Evolutionary conservation across 2,797 vertebrate species (phyloP).

Genomic region (Myripristis jacobus): DNA sequence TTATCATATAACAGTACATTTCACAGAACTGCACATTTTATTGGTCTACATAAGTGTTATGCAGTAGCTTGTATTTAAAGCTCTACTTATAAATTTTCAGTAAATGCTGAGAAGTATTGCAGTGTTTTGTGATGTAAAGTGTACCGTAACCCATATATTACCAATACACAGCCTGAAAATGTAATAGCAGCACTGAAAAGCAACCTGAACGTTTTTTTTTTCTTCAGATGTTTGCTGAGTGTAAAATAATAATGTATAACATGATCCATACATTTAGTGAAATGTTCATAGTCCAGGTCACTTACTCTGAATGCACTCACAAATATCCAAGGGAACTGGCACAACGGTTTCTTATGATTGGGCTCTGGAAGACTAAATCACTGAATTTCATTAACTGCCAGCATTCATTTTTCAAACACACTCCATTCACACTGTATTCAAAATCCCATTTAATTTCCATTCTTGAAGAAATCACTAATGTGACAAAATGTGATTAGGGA

Average conservation of each 20-base stretch:
- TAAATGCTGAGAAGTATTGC: too few species aligned
- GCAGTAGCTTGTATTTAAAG: too few species aligned
- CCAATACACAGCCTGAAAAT: too few species aligned
- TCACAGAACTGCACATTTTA: too few species aligned
- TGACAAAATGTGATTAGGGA: slow-evolving; percentile 62
- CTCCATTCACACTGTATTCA: slow-evolving; percentile 29
- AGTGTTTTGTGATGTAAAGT: too few species aligned
- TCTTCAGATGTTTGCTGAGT: slow-evolving; percentile 36
- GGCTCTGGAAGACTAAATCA: slow-evolving; percentile 48
- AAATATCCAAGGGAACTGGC: slow-evolving; percentile 36
- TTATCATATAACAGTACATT: too few species aligned
- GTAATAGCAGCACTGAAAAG: slow-evolving; percentile 28
- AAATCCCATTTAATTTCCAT: slow-evolving; percentile 52
- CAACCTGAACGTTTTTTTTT: slow-evolving; percentile 25
- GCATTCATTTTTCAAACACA: slow-evolving; percentile 42
- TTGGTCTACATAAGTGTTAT: too few species aligned
- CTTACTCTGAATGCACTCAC: slow-evolving; percentile 41
- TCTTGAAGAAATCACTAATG: slow-evolving; percentile 55
- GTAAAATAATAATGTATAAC: slow-evolving; percentile 47
- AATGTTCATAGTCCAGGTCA: slow-evolving; percentile 29
- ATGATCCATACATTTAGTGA: slow-evolving; percentile 34
- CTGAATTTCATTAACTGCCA: slow-evolving; percentile 49
- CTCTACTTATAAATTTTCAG: too few species aligned
- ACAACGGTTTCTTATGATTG: slow-evolving; percentile 47
- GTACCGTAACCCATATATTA: too few species aligned